These are phyloP conservation scores for Myotis daubentonii DNA, from an alignment of 2,797 vertebrate genomes.

Conservation along the genomic window DNA sequence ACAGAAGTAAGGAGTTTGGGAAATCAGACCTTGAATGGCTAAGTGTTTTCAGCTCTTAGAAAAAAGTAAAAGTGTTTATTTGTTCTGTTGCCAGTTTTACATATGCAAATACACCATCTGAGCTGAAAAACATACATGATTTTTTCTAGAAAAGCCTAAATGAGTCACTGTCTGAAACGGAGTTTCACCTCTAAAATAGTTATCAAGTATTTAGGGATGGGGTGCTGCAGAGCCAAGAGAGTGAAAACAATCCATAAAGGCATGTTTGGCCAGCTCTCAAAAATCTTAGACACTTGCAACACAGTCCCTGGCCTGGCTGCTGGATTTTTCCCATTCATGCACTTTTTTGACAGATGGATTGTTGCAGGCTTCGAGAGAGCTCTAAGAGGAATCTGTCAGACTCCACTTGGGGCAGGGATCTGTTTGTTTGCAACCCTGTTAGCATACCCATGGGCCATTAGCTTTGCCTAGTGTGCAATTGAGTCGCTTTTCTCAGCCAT, in stretches of 20 bases:
- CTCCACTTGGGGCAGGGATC: not conserved
- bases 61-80: not conserved
- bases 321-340: conserved; percentile 82
- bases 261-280: conserved; percentile 81
- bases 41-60: not conserved
- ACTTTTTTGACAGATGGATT: conserved; percentile 80
- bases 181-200: conserved; percentile 14
- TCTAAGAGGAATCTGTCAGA: conserved; percentile 60
- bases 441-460: not conserved
- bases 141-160: not conserved
- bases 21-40: not conserved
- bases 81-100: not conserved
- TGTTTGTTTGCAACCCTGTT: not conserved
- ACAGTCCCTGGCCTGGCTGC: conserved; percentile 75
- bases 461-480: not conserved
- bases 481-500: not conserved
- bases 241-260: conserved; percentile 70
- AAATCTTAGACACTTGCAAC: conserved; percentile 77
- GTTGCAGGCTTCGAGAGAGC: conserved; percentile 69
- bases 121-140: fast-evolving
- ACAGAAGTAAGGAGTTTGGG: not conserved
- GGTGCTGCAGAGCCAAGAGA: conserved; percentile 67
- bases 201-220: conserved; percentile 57
- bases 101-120: not conserved
- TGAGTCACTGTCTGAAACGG: not conserved